A percentile compares a stretch with the other conserved stretches of the same genome.
phyloP scores from a whole-genome alignment of 2,888 invertebrate species.

The Ellobium chinense region DNA sequence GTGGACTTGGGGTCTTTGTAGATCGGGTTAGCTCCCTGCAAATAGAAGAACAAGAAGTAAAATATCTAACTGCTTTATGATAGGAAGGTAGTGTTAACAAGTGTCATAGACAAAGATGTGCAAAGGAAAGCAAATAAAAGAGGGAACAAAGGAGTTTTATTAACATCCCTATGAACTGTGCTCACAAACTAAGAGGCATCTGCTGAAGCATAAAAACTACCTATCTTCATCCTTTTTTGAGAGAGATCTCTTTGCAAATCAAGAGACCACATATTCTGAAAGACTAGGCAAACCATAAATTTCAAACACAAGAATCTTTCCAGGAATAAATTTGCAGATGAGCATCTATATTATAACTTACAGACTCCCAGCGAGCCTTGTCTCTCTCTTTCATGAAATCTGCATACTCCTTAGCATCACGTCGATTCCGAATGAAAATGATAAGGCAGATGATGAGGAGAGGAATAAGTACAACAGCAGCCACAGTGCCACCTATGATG shows the following conservation, averaged over 20 bases:
- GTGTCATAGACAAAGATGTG: not conserved
- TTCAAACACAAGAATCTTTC: no score
- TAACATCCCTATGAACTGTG: not conserved
- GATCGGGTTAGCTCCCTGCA: conserved; percentile 68
- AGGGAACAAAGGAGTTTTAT: not conserved
- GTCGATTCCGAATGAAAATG: conserved; percentile 53
- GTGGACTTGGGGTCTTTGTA: conserved; percentile 66
- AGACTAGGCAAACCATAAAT: no score
- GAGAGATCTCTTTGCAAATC: no score
- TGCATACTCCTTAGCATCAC: conserved; percentile 54
- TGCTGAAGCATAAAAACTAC: no score
- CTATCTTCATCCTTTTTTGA: no score
- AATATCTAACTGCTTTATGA: not conserved
- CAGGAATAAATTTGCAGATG: no score
- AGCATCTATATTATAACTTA: conserved; percentile 48
- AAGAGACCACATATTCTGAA: no score
- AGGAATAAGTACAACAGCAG: conserved; percentile 52
- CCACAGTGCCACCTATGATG: conserved; percentile 53
- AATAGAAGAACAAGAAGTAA: conserved; percentile 21
- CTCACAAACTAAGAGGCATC: no score
- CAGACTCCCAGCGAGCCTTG: conserved; percentile 55
- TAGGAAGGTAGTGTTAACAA: not conserved
- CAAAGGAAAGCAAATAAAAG: not conserved
- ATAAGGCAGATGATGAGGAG: conserved; percentile 53
- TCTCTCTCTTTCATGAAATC: conserved; percentile 53